Base-by-base conservation (phyloP, 1,140 invertebrate genomes). In the Nephila pilipes region DNA sequence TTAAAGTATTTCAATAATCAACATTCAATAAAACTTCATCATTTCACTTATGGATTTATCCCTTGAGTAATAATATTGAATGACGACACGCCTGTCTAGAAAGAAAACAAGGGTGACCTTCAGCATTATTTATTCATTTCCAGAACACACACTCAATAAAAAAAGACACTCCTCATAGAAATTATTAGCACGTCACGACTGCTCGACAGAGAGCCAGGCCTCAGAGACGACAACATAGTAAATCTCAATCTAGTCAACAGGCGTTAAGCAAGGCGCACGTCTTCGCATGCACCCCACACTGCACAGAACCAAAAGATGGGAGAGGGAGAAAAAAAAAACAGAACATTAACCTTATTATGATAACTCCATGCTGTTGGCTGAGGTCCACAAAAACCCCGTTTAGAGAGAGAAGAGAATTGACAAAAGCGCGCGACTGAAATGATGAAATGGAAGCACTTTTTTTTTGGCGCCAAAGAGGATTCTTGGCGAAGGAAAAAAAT, bases 221-320 rank as follows among this genome's bases (percentile, higher is more conserved):
- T 32, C 25, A 18, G 65, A 75, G 16, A 75, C 32, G 25, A 75
- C 29, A 20, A 46, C 38, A 81, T 54, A 54, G n/a, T 81, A 81
- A 81, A 55, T 54, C 38, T 55, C 80, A 8, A 81, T 54, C 80
- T 16, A 81, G 80, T 81, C 80, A 81, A 81, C 80, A 81, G 80
- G 80, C 80, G 38, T 38, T 54, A n/a, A 75, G 29, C 18, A 32
- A 32, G 16, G 69, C 29, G 65, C 25, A 29, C 29, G 58, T 60
- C 58, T 20, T 22, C 58, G 22, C 5, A 22, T 60, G 29, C 69
- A 36, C 69, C 29, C 29, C 29, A 20, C 69, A 18, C 69, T 18
- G 16, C 69, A 75, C 69, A 75, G 29, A 75, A 60, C 14, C 14
- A 14, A 36, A 32, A 25, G 29, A 75, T 12, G 12, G 3, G 36